Evolutionary conservation across 2,797 vertebrate genomes (phyloP), one percentile per base, ranked within the genome.

Genomic region (Morelia viridis): DNA sequence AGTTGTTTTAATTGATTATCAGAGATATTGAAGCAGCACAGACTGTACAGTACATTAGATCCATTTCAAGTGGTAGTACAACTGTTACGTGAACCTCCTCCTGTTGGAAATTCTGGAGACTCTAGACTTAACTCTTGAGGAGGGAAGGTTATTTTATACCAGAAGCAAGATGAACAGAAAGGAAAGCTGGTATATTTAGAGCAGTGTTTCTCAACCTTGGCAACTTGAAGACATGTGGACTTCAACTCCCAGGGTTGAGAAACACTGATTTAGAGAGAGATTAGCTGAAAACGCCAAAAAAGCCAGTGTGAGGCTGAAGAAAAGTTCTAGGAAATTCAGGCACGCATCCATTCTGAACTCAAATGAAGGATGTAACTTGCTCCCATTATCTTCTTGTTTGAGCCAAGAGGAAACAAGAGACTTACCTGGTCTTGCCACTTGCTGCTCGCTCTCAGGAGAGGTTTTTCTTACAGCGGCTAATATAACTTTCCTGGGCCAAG

Each of bases 391-490:
- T 80, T 53, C 19, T 41, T 89, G 57, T 92, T 92, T 58, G 92
- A 94, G 19, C 19, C 68, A 94, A 92, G 58, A 92, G 2, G 9
- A 94, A 95, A 64, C 31, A 91, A 95, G 46, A 50, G 90, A 95
- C 92, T n/a, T 85, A 89, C 90, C 94, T 88, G n/a, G 60, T 35
- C 60, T 93, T 92, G 85, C 85, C 84, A 68, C 5, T n/a, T 13
- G 58, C 84, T 90, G 85, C 53, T 19, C 91, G 89, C 89, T 60
- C 83, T 94, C 88, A 35, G 35, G 35, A 35, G 35, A 91, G 88
- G 87, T 84, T 71, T 28, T 87, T 92, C 41, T 35, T 53, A 61
- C 53, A 35, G 65, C 22, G 89, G 92, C 89, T n/a, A 85, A 0
- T 0, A 50, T 91, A 11, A 35, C 71, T 31, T 68, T 0, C 0